These are phyloP conservation scores for Chelmon rostratus DNA, from an alignment of 2,797 vertebrate species.

Conservation along the genomic window DNA sequence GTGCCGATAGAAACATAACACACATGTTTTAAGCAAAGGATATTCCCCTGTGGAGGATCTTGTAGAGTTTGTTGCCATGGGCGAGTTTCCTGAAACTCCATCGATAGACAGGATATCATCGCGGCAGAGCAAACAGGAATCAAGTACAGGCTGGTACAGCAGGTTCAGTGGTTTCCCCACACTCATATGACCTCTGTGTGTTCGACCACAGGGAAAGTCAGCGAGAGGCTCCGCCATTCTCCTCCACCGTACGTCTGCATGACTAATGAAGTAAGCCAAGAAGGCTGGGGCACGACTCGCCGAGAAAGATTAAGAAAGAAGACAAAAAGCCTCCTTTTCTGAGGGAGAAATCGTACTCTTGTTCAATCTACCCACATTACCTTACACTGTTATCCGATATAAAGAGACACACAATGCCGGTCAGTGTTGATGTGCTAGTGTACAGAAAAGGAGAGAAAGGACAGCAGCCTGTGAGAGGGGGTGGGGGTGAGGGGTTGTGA, in stretches of 20 bases:
- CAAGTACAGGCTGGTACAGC: conserved; percentile 28
- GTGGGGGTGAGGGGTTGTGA: conserved; percentile 37
- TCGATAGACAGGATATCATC: conserved; percentile 56
- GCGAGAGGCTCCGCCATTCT: conserved; percentile 62
- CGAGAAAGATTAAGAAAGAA: conserved; percentile 72
- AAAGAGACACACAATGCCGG: conserved; percentile 76
- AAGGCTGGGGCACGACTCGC: conserved; percentile 67
- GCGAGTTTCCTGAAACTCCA: conserved; percentile 63
- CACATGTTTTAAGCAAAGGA: conserved; percentile 56
- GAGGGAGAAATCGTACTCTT: conserved; percentile 77
- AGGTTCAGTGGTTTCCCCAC: conserved; percentile 53
- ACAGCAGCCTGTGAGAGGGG: conserved; percentile 50
- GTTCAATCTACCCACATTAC: conserved; percentile 73
- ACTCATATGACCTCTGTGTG: conserved; percentile 56
- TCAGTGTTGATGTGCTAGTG: conserved; percentile 75
- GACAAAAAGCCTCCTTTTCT: conserved; percentile 81
- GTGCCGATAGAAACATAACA: conserved; percentile 70
- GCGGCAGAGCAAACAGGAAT: conserved; percentile 47
- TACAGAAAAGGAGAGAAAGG: conserved; percentile 53
- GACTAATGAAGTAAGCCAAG: conserved; percentile 82
- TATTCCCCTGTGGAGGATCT: conserved; percentile 74
- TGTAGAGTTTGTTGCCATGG: conserved; percentile 57
- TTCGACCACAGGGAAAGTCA: conserved; percentile 55
- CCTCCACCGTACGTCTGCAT: conserved; percentile 71
- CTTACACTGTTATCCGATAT: conserved; percentile 75